These are phyloP conservation scores for Cerastoderma edule DNA, from an alignment of 2,888 invertebrate genomes.

Conservation along the genomic window DNA sequence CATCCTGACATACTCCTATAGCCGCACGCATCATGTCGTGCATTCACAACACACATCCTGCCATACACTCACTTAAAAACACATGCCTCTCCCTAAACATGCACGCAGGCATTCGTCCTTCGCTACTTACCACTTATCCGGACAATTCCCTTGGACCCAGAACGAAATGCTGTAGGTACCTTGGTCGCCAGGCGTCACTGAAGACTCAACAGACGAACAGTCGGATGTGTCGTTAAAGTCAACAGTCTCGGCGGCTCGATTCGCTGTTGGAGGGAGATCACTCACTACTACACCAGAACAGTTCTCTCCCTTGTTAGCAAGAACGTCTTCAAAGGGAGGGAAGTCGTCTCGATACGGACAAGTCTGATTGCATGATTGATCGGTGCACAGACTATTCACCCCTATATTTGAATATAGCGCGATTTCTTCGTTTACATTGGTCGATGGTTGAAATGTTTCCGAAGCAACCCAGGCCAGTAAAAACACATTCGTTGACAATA, in stretches of 20 bases:
- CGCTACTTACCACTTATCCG: no score
- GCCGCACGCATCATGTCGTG: no score
- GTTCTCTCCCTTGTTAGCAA: neutral
- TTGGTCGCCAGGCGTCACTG: neutral
- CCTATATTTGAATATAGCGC: neutral
- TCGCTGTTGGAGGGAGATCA: neutral
- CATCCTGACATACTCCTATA: no score
- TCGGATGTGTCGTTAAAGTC: neutral
- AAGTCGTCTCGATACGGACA: conserved; percentile 8
- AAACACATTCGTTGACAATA: no score
- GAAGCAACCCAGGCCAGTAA: no score
- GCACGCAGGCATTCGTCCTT: no score
- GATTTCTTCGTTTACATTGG: neutral
- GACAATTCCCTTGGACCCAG: neutral
- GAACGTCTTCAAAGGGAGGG: neutral
- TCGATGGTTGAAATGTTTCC: conserved; percentile 7
- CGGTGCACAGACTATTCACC: neutral
- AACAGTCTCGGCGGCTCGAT: neutral
- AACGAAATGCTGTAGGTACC: conserved; percentile 4
- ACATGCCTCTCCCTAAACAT: no score
- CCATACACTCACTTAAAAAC: no score
- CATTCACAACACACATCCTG: no score
- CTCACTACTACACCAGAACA: neutral
- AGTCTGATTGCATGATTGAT: neutral
- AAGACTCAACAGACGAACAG: neutral